Conservation (phyloP, 2,888 invertebrate genomes). For the Phorcus lineatus region DNA sequence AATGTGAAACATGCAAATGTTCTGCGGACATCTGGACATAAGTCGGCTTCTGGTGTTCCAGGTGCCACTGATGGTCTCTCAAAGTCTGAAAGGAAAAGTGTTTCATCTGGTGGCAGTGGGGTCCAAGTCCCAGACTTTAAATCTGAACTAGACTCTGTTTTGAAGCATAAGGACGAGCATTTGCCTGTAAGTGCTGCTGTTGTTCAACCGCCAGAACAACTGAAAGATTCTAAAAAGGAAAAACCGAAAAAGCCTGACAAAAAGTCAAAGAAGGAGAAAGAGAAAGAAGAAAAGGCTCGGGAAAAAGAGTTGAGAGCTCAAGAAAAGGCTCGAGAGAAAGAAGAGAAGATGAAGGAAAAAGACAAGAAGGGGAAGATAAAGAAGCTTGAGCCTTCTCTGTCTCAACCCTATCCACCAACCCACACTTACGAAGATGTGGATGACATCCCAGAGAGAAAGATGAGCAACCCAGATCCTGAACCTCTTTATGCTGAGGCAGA, state of each 20-base stretch:
- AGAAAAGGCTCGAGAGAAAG: constrained; percentile 28
- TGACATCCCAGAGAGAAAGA: neutral
- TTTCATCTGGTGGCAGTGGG: neutral
- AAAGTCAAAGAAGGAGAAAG: constrained; percentile 33
- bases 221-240: constrained; percentile 31
- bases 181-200: neutral
- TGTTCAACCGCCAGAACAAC: neutral
- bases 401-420: neutral
- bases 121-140: neutral
- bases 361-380: constrained; percentile 11
- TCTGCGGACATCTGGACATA: too few relatives aligned
- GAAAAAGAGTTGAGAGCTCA: constrained; percentile 17
- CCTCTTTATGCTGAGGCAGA: constrained; percentile 30
- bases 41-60: neutral
- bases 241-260: constrained; percentile 33
- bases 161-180: neutral
- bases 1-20: neutral
- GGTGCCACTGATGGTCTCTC: neutral
- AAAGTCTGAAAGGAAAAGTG: neutral
- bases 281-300: constrained; percentile 29
- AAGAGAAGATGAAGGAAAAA: constrained; percentile 29
- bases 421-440: constrained; percentile 14
- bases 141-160: neutral
- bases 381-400: neutral
- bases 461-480: neutral